Evolutionary conservation across 2,113 vertebrate species (phyloP), one percentile per base, ranked within the genome.

Genomic region (Corythaeola cristata): DNA sequence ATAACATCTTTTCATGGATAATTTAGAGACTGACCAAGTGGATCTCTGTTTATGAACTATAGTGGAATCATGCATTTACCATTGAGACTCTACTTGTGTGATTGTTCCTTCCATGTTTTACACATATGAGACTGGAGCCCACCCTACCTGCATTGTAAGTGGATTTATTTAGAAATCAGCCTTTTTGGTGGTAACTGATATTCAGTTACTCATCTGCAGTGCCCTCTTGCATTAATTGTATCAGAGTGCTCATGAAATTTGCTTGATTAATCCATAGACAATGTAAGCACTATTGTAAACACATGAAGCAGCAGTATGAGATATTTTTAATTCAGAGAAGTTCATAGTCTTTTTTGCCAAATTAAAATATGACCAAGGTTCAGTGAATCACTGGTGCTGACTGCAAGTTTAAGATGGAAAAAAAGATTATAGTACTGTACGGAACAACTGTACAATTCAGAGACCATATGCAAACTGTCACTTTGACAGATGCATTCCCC

Each of bases 401-500:
- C 30, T 95, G 90, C 89, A 95, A 95, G n/a, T 86, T 83, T 97
- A 69, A 97, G 79, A 78, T 88, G 33, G 28, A 67, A 94, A 78
- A 78, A 92, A 8, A 8, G 68, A 83, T 76, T 92, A 82, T 73
- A 79, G 49, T 67, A 87, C 67, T 94, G 55, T 86, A 37, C 60
- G 56, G 85, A 97, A 85, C 64, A 94, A 91, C 64, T 87, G 45
- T 94, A 90, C 83, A 84, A 97, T 96, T 97, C 88, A 95, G 80
- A 97, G 56, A 96, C 81, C 85, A 92, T 85, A 96, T 82, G 76
- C 26, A 75, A 88, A 87, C 69, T 85, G 86, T 96, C 93, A 96
- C 86, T 95, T 96, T 97, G 95, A 98, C 91, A 96, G 93, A 98
- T 96, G 85, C 44, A 74, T 93, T 88, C 71, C 76, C 56, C 74